Conservation (phyloP, 1,140 invertebrate genomes). For the Conopomorpha cramerella region DNA sequence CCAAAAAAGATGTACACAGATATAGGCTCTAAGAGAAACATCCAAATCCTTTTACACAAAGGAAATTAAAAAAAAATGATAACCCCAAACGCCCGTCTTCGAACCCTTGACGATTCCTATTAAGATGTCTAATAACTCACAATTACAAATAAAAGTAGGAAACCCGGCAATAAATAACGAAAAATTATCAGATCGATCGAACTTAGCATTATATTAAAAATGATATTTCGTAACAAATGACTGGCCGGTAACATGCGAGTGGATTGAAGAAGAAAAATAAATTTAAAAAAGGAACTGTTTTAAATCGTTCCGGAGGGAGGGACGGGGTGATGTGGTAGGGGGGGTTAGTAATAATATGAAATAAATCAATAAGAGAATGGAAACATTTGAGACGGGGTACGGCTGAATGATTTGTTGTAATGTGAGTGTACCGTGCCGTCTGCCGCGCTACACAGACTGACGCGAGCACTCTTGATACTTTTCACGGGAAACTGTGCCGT, state of each 20-base stretch:
- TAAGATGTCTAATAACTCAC: too few relatives aligned
- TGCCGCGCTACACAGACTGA: conserved; percentile 9
- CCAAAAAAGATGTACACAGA: too few relatives aligned
- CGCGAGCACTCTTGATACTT: conserved; percentile 24
- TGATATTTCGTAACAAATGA: neutral
- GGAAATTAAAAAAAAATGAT: too few relatives aligned
- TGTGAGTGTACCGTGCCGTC: conserved; percentile 29
- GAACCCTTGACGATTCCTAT: too few relatives aligned
- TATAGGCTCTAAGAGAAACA: too few relatives aligned
- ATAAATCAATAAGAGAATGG: conserved; percentile 58
- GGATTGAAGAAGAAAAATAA: conserved; percentile 10
- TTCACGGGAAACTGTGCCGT: too few relatives aligned
- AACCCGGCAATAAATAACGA: too few relatives aligned
- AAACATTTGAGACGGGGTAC: conserved; percentile 32
- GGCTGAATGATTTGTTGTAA: conserved; percentile 51
- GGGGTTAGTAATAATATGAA: conserved; percentile 53
- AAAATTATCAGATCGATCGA: too few relatives aligned
- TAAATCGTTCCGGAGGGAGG: too few relatives aligned
- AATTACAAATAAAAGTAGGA: too few relatives aligned
- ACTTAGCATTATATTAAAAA: neutral
- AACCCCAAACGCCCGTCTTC: too few relatives aligned
- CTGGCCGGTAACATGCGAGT: neutral
- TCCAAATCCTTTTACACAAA: too few relatives aligned
- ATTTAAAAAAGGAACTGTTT: conserved; percentile 46
- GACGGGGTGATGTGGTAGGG: conserved; percentile 5